Conservation (phyloP, 2,797 vertebrate genomes). For the Cetoscarus ocellatus region DNA sequence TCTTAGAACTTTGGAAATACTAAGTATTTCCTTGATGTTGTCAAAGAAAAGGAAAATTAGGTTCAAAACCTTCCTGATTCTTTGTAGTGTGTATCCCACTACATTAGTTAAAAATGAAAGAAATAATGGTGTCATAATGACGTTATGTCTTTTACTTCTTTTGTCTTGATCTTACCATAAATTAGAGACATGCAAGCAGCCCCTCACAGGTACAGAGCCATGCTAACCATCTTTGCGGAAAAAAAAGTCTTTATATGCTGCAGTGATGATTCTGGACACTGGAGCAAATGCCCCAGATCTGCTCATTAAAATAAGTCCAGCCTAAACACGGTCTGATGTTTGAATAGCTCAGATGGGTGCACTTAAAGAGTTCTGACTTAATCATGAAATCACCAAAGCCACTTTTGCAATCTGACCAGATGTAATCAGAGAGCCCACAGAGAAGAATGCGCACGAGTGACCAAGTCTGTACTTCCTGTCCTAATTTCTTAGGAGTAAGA, state of each 20-base stretch:
- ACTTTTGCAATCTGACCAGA: slow-evolving; percentile 49
- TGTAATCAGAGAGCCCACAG: slow-evolving; percentile 36
- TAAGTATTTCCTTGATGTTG: no score
- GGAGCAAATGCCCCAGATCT: slow-evolving; percentile 24
- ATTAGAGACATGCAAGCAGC: neutral
- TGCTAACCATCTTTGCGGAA: neutral
- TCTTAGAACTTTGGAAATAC: no score
- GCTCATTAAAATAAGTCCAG: slow-evolving; percentile 26
- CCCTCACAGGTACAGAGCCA: slow-evolving; percentile 11
- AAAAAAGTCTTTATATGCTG: slow-evolving; percentile 7
- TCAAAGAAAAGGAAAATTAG: no score
- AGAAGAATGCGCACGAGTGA: slow-evolving; percentile 36
- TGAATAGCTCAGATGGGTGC: slow-evolving; percentile 43
- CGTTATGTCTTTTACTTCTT: neutral
- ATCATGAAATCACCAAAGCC: slow-evolving; percentile 51
- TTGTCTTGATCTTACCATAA: neutral
- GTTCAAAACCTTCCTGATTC: no score
- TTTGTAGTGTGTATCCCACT: no score
- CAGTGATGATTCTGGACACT: slow-evolving; percentile 17
- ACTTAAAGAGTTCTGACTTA: slow-evolving; percentile 46
- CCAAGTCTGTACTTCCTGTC: slow-evolving; percentile 24
- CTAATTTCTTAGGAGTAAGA: slow-evolving; percentile 10
- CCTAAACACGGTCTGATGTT: slow-evolving; percentile 43
- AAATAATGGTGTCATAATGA: neutral
- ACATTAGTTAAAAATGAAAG: neutral